A percentile compares a stretch with the other conserved stretches of the same genome.
These are phyloP conservation scores for Nasua narica DNA, from an alignment of 2,797 vertebrate genomes.

Conservation along the genomic window DNA sequence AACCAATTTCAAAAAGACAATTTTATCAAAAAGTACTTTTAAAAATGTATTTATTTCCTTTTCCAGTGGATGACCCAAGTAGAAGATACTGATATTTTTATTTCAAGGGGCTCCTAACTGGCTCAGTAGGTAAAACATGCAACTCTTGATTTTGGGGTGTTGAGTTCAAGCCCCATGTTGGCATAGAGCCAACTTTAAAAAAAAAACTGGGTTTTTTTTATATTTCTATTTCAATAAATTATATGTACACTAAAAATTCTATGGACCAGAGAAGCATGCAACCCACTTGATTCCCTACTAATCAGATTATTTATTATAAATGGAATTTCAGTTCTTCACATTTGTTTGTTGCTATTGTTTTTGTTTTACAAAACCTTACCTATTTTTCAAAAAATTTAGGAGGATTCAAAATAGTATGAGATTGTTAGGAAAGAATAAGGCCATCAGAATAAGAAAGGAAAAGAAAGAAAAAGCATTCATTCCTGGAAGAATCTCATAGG, in stretches of 20 bases:
- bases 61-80: neutral
- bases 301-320: neutral
- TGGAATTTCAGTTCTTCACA: neutral
- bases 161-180: neutral
- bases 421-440: neutral
- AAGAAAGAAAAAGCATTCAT: neutral
- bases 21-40: neutral
- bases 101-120: neutral
- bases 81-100: neutral
- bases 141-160: neutral
- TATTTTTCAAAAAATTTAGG: neutral
- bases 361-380: neutral
- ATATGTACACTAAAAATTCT: neutral
- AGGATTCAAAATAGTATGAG: neutral
- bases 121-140: neutral
- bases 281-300: neutral
- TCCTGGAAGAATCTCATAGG: neutral
- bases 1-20: neutral
- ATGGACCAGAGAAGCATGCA: neutral
- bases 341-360: neutral
- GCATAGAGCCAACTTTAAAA: neutral
- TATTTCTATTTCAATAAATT: constrained; percentile 7
- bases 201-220: neutral
- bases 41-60: neutral
- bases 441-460: neutral